A percentile compares a stretch with the other conserved stretches of the same genome.
Evolutionary conservation across 2,113 vertebrate species (phyloP).

Genomic region (Paradisaea rubra): DNA sequence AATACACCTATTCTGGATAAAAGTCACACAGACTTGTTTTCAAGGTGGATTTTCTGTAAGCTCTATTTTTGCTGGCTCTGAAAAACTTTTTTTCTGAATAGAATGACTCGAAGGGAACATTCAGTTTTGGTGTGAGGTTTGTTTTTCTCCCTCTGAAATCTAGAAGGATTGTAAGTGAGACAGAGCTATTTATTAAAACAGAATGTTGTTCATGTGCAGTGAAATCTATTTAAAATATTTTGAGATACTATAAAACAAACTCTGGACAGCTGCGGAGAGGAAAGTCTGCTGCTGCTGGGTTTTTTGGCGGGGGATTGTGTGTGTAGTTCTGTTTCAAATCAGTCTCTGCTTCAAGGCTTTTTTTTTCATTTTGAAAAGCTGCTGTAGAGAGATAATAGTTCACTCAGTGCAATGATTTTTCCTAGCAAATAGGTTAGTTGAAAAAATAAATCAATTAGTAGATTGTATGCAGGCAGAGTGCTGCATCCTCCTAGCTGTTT

Average conservation of each 20-base stretch:
- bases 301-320: not conserved
- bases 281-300: not conserved
- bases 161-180: not conserved
- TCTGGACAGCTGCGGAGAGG: not conserved
- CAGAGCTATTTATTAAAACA: not conserved
- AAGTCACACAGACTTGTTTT: not conserved
- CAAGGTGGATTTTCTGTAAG: not conserved
- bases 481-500: not conserved
- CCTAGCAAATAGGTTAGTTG: not conserved
- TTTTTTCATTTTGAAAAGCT: not conserved
- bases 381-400: not conserved
- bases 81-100: not conserved
- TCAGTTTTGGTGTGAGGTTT: not conserved
- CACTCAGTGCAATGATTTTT: not conserved
- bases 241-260: not conserved
- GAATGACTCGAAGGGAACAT: not conserved
- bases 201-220: not conserved
- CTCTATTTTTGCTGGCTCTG: slow-evolving; percentile 5
- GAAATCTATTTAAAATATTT: not conserved
- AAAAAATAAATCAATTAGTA: not conserved
- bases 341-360: not conserved
- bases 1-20: not conserved
- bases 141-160: not conserved
- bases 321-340: not conserved
- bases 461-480: not conserved